These are phyloP conservation scores for Cryptocephalus primarius DNA, from an alignment of 2,888 invertebrate genomes.

Conservation along the genomic window DNA sequence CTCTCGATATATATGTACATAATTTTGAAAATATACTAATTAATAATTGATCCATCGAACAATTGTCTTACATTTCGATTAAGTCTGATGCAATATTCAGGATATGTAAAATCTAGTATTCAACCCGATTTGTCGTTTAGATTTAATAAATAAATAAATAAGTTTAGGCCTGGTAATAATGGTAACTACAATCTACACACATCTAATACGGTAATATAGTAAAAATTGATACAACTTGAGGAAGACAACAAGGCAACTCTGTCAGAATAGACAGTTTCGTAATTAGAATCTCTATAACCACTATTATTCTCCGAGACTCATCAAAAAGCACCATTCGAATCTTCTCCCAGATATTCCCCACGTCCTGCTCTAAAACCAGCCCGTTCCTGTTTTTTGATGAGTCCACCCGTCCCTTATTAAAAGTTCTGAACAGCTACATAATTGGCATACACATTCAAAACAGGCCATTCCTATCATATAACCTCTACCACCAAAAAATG, in stretches of 20 bases:
- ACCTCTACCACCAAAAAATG: conserved; percentile 19
- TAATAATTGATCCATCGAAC: conserved; percentile 17
- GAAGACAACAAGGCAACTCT: conserved; percentile 35
- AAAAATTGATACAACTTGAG: conserved; percentile 13
- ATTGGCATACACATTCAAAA: conserved; percentile 29
- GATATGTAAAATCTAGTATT: conserved; percentile 6
- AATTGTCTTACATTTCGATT: conserved; percentile 3
- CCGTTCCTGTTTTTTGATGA: conserved; percentile 1
- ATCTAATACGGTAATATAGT: conserved; percentile 1
- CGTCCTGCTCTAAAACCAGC: neutral
- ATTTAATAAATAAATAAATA: conserved; percentile 3
- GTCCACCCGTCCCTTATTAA: conserved; percentile 4
- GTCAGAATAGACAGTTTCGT: conserved; percentile 11
- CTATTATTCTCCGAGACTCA: neutral
- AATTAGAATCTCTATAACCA: neutral
- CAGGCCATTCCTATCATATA: conserved; percentile 25
- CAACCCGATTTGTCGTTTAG: neutral
- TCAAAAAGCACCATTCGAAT: too few relatives aligned
- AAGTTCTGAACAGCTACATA: conserved; percentile 17
- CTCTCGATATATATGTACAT: conserved; percentile 8
- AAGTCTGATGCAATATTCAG: neutral
- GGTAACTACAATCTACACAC: conserved; percentile 18
- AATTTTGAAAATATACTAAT: conserved; percentile 19
- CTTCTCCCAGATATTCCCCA: too few relatives aligned
- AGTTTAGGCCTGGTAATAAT: conserved; percentile 20